Base-by-base conservation (phyloP, 2,113 vertebrate species). In the Bufo bufo region DNA sequence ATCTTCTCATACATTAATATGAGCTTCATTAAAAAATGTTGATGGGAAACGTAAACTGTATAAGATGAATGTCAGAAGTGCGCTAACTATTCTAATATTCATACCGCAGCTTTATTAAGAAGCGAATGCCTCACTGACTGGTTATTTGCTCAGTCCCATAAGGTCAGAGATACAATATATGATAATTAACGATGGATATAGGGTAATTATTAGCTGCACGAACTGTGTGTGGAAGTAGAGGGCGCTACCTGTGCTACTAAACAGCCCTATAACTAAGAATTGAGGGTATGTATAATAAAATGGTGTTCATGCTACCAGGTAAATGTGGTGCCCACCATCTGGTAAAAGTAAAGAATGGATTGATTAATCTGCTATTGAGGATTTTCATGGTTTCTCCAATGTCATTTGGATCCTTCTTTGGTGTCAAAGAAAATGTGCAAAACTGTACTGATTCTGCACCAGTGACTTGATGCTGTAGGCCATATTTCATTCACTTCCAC, bases 1-100 rank as follows among this genome's bases (percentile, higher is more conserved):
- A 56, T 84, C 49, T 33, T 58, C 10, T 80, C 77, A 43, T 83
- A 69, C 54, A 52, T 71, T 84, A 86, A 65, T 71, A 59, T 43
- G 3, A 33, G 4, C 50, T 17, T 6, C 23, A 54, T 72, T 71
- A 85, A 72, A 33, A 72, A 43, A 74, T 85, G 83, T 52, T 74
- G 66, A 85, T 54, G n/a, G 45, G 16, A 23, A 80, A 45, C 58
- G 10, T 81, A 58, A 45, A 63, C 43, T 61, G 16, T 47, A 45
- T 45, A 61, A 17, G 56, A 17, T 61, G 43, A 47, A 81, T 59
- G 19, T 61, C 13, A 61, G 23, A 45, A 3, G 43, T 9, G 23
- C 13, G 10, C 23, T 14, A 3, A 33, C 33, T 50, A 49, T 45
- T 66, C 43, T 65, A 66, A 66, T 50, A 66, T 23, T 16, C 14